Evolutionary conservation across 2,113 vertebrate genomes (phyloP).

Genomic region (Stegostoma tigrinum): DNA sequence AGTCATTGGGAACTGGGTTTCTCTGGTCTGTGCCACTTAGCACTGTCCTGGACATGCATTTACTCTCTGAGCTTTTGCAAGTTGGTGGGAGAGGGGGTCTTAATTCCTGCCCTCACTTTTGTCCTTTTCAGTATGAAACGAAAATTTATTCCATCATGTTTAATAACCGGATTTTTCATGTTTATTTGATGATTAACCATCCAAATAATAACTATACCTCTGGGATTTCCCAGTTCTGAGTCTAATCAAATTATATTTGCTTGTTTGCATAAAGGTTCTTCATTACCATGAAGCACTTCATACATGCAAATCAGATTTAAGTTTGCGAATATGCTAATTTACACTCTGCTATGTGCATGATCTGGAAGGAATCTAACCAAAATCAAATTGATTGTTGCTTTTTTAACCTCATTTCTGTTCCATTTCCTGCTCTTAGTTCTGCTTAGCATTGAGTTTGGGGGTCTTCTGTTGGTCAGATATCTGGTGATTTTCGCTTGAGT

Average conservation of each 20-base stretch:
- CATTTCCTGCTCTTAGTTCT: background rate
- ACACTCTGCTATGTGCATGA: too few species aligned
- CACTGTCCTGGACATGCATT: background rate
- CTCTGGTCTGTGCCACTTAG: background rate
- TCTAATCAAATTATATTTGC: conserved; percentile 30
- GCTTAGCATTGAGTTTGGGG: too few species aligned
- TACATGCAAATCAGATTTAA: conserved; percentile 16
- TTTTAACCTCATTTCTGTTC: background rate
- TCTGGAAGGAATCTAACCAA: background rate
- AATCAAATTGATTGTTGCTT: background rate
- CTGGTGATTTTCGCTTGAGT: background rate
- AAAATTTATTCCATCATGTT: background rate
- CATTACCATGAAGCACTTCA: conserved; percentile 3
- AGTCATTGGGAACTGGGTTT: background rate
- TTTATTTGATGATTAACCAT: conserved; percentile 20
- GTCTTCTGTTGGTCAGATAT: background rate
- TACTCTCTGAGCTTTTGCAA: background rate
- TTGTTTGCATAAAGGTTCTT: conserved; percentile 29
- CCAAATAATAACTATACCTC: conserved; percentile 20
- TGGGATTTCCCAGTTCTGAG: conserved; percentile 17
- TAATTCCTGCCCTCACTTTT: background rate
- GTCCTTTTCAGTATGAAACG: background rate
- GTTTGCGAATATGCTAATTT: conserved; percentile 11
- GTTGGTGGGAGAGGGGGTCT: background rate
- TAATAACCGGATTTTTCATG: background rate